A percentile compares a stretch with the other conserved stretches of the same genome.
Evolutionary conservation across 2,113 vertebrate genomes (phyloP).

Genomic region (Campylomormyrus numenius): DNA sequence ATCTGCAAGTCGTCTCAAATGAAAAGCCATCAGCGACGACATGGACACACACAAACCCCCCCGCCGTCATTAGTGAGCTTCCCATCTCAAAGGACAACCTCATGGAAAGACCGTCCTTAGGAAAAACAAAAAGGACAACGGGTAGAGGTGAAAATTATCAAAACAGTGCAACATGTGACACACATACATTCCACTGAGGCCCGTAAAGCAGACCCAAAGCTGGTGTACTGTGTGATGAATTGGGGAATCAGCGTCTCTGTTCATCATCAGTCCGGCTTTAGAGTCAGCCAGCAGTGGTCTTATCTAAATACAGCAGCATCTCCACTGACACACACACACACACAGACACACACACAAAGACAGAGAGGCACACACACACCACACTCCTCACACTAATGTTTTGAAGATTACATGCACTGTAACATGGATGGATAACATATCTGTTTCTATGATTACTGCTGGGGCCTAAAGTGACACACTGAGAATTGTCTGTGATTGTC

Average conservation of each 20-base stretch:
- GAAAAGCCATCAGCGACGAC: background rate
- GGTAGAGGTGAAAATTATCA: background rate
- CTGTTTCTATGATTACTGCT: background rate
- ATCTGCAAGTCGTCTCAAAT: background rate
- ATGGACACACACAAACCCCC: constrained; percentile 25
- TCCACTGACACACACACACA: background rate
- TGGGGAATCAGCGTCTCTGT: background rate
- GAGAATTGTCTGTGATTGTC: background rate
- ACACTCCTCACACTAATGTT: background rate
- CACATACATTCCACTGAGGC: background rate
- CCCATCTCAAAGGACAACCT: constrained; percentile 27
- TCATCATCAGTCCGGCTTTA: background rate
- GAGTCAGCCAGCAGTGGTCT: background rate
- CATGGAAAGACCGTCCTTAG: background rate
- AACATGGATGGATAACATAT: background rate
- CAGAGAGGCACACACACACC: background rate
- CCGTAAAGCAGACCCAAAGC: background rate
- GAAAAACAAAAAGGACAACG: background rate
- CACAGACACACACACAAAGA: background rate
- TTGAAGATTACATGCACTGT: background rate
- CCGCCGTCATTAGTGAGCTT: constrained; percentile 30
- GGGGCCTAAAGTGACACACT: background rate
- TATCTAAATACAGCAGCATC: constrained; percentile 7
- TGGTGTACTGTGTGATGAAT: background rate
- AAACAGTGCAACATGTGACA: background rate